Percentiles rank a stretch among this genome's conserved stretches.
Conservation (phyloP, 2,797 vertebrate species). For the Channa striata region DNA sequence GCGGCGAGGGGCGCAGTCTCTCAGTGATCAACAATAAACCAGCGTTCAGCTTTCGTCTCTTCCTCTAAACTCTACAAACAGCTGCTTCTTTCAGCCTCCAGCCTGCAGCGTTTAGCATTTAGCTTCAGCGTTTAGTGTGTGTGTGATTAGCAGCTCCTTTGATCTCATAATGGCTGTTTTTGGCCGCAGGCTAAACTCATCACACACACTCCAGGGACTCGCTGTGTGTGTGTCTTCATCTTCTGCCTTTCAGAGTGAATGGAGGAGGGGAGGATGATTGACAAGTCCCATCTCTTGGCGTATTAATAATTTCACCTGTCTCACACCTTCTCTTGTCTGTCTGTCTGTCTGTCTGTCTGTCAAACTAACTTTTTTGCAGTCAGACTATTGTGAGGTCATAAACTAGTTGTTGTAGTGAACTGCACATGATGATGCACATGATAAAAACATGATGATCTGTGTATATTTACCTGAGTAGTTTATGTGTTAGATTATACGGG, state of each 20-base stretch:
- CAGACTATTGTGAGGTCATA: no score
- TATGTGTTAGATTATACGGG: no score
- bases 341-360: constrained; percentile 3
- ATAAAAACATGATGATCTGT: no score
- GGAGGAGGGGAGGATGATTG: constrained; percentile 36
- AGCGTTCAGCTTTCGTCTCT: constrained; percentile 30
- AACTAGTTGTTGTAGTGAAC: no score
- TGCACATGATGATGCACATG: no score
- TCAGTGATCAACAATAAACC: constrained; percentile 19
- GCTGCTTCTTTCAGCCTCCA: constrained; percentile 24
- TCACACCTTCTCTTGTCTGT: constrained; percentile 42
- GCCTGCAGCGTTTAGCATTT: constrained; percentile 41
- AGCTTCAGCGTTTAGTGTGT: constrained; percentile 26
- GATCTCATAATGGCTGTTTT: constrained; percentile 66
- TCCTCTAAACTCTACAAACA: constrained; percentile 44
- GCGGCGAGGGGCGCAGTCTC: neutral
- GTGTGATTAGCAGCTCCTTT: constrained; percentile 43
- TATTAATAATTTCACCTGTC: no score
- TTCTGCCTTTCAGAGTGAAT: constrained; percentile 4
- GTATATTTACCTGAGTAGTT: no score
- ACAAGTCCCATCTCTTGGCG: constrained; percentile 50
- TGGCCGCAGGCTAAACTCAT: constrained; percentile 54
- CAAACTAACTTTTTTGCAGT: no score
- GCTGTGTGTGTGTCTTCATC: constrained; percentile 18
- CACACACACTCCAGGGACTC: constrained; percentile 36